Conservation (phyloP, 2,888 invertebrate species). For the Tigriopus californicus region DNA sequence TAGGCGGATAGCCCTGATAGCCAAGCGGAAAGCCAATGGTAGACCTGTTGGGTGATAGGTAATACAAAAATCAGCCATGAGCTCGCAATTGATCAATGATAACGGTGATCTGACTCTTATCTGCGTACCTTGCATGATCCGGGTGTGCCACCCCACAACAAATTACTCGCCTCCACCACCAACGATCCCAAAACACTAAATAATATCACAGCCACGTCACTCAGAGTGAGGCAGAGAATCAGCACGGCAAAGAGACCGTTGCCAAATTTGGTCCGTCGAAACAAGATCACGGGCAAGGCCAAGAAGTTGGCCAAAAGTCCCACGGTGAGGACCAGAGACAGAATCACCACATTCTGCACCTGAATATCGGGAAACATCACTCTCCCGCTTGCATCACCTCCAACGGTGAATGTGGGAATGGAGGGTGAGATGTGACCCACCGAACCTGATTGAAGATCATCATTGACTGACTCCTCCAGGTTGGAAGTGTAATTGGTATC, state of each 20-base stretch:
- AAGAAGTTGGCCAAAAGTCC: not conserved
- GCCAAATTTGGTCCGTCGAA: constrained; percentile 11
- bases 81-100: too few relatives aligned
- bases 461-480: too few relatives aligned
- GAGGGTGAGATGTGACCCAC: too few relatives aligned
- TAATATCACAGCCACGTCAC: not conserved
- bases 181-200: constrained; percentile 8
- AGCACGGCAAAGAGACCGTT: constrained; percentile 15
- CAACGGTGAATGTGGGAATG: too few relatives aligned
- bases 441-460: too few relatives aligned
- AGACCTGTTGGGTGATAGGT: not conserved
- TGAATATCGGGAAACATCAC: not conserved
- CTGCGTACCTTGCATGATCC: constrained; percentile 5
- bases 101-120: too few relatives aligned
- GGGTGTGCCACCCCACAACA: not conserved
- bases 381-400: too few relatives aligned
- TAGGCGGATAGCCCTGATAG: constrained; percentile 4
- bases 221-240: constrained; percentile 5
- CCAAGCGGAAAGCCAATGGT: constrained; percentile 7
- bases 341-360: not conserved
- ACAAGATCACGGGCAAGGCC: constrained; percentile 1
- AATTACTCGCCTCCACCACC: not conserved
- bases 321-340: not conserved
- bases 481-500: too few relatives aligned
- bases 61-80: too few relatives aligned